Base-by-base conservation (phyloP, 2,113 vertebrate genomes). In the Crocuta crocuta region DNA sequence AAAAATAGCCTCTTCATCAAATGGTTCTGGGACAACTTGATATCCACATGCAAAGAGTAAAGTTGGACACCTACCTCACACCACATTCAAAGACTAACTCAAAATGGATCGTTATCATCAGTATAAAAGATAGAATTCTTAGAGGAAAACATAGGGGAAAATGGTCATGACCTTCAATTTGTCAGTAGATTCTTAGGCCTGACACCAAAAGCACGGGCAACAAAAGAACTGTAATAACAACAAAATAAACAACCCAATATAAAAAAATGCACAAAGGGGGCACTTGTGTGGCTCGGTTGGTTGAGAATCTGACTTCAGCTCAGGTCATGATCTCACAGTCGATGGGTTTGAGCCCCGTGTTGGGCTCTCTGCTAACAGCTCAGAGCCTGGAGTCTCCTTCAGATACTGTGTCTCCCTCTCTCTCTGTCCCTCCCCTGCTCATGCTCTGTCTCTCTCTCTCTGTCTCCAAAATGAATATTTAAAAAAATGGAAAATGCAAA, bases 111-210 rank as follows among this genome's bases (percentile, higher is more conserved):
- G 58, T n/a, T n/a, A 28, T 84, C 19, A 10, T 39, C 68, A 68
- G 39, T 93, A 19, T 55, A 93, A 71, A 66, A 90, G n/a, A 50
- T 94, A 66, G 81, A 71, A 92, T 31, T 79, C 70, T 94, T 91
- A 83, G 48, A 83, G 83, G 35, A 80, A 65, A 80, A 70, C 7
- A 73, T 16, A 55, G 13, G 28, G 39, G 9, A n/a, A 71, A 85
- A 79, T 71, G 10, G 71, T 90, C 13, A 50, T 80, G 43, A 86
- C 53, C 50, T 85, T 73, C 53, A 24, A 63, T 71, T 55, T 71
- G 53, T 15, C 73, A 83, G 33, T 58, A 9, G 31, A 70, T 70
- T 71, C 61, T 89, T 82, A 73, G 24, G 19, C 39, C 65, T 50
- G 39, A 43, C 23, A 48, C 23, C 58, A 76, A 76, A 53, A 93